A percentile compares a stretch with the other conserved stretches of the same genome.
Evolutionary conservation across 1,140 invertebrate genomes (phyloP).

Genomic region (Drosophila willistoni): DNA sequence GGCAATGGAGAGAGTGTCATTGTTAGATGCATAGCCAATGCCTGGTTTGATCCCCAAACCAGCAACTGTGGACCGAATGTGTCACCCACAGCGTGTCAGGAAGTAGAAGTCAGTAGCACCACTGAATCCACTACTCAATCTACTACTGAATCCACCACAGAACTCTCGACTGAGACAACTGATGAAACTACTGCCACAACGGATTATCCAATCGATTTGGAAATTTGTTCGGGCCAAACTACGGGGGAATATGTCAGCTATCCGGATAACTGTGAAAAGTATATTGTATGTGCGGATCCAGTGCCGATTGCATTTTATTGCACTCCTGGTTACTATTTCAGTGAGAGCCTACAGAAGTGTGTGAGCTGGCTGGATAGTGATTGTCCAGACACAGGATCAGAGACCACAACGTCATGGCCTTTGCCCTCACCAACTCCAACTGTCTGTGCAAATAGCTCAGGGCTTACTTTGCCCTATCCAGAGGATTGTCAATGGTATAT

Average conservation of each 20-base stretch:
- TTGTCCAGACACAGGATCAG: slow-evolving; percentile 18
- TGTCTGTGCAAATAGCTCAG: slow-evolving; percentile 32
- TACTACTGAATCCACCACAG: not conserved
- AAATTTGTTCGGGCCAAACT: slow-evolving; percentile 33
- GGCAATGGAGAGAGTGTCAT: slow-evolving; percentile 43
- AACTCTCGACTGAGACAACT: not conserved
- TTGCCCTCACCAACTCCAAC: slow-evolving; percentile 18
- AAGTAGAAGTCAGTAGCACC: not conserved
- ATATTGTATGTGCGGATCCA: slow-evolving; percentile 53
- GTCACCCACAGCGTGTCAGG: slow-evolving; percentile 58
- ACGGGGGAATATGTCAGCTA: slow-evolving; percentile 51
- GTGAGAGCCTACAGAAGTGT: slow-evolving; percentile 41
- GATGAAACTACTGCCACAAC: slow-evolving; percentile 1
- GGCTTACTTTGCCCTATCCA: slow-evolving; percentile 37
- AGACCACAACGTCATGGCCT: slow-evolving; percentile 26
- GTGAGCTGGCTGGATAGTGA: slow-evolving; percentile 53
- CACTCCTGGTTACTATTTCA: slow-evolving; percentile 49
- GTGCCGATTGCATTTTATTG: slow-evolving; percentile 72
- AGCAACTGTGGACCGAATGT: slow-evolving; percentile 33
- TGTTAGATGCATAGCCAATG: slow-evolving; percentile 57
- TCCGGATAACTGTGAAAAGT: slow-evolving; percentile 67
- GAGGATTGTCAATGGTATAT: slow-evolving; percentile 61
- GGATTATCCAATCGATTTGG: not conserved
- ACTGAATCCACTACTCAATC: not conserved
- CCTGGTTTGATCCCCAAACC: slow-evolving; percentile 26